A percentile compares a stretch with the other conserved stretches of the same genome.
Conservation (phyloP, 2,113 vertebrate species). For the Pseudolaguvia tuberculata region DNA sequence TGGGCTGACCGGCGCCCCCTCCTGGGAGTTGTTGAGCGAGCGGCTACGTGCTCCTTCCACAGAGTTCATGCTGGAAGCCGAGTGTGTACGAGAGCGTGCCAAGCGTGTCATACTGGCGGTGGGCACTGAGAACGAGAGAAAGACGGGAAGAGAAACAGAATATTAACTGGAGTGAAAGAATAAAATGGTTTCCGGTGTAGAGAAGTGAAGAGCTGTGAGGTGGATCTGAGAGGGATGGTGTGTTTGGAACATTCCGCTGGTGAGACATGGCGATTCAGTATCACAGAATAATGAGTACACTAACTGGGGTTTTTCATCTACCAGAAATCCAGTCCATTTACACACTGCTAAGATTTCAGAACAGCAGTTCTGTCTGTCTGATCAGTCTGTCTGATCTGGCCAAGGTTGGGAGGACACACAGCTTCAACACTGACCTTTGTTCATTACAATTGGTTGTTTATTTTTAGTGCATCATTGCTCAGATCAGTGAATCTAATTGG, state of each 20-base stretch:
- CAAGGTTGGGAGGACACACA: not conserved
- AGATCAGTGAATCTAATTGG: not conserved
- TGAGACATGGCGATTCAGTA: constrained; percentile 25
- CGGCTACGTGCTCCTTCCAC: constrained; percentile 76
- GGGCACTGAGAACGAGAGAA: constrained; percentile 75
- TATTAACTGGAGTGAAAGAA: not conserved
- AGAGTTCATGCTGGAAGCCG: constrained; percentile 83
- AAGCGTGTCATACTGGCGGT: constrained; percentile 87
- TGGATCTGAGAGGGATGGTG: constrained; percentile 14
- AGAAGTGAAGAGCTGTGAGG: not conserved
- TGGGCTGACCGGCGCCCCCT: constrained; percentile 65
- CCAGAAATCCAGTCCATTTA: constrained; percentile 9
- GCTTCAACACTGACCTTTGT: not conserved
- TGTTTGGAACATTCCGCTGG: constrained; percentile 21
- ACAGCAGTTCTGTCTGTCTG: not conserved
- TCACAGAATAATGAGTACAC: constrained; percentile 46
- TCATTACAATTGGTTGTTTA: not conserved
- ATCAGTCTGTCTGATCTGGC: constrained; percentile 2
- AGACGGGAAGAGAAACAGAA: not conserved
- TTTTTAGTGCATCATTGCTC: not conserved
- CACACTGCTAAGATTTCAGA: constrained; percentile 7
- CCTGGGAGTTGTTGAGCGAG: constrained; percentile 65
- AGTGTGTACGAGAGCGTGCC: constrained; percentile 85
- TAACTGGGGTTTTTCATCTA: not conserved
- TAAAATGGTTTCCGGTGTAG: not conserved